These are phyloP conservation scores for Trachelus tabidus DNA, from an alignment of 2,888 invertebrate species.

Conservation along the genomic window DNA sequence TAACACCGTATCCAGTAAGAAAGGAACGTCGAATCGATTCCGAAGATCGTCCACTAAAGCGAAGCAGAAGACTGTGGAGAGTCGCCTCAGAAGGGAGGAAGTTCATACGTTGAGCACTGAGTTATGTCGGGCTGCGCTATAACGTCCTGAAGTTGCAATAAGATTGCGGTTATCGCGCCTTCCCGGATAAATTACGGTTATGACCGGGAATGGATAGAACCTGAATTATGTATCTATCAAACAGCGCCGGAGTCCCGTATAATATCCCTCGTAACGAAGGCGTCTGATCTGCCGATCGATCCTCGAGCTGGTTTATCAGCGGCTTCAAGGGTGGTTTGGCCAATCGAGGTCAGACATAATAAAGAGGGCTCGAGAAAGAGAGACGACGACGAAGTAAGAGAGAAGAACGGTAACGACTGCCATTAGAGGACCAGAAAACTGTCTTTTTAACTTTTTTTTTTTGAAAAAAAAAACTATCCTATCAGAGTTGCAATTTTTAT, in stretches of 20 bases:
- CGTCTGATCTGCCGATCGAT: not conserved
- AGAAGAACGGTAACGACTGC: not conserved
- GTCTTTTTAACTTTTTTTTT: not conserved
- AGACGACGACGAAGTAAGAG: not conserved
- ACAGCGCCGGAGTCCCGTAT: constrained; percentile 18
- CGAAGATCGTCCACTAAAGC: constrained; percentile 19
- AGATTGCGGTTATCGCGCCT: constrained; percentile 32
- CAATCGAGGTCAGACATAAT: constrained; percentile 1
- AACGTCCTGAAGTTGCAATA: constrained; percentile 28
- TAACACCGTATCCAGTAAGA: not conserved
- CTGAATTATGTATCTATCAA: constrained; percentile 25
- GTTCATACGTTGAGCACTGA: constrained; percentile 26
- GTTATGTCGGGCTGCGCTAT: constrained; percentile 25
- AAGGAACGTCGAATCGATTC: constrained; percentile 31
- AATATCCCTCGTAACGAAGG: constrained; percentile 19
- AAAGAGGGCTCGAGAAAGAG: not conserved
- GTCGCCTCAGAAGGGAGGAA: constrained; percentile 10
- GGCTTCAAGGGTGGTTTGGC: not conserved
- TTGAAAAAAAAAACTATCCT: not conserved
- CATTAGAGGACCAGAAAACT: not conserved
- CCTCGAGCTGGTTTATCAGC: not conserved
- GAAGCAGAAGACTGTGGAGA: not conserved
- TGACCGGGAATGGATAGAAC: constrained; percentile 20
- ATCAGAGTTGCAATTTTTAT: not conserved
- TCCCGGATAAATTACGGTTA: constrained; percentile 26